Conservation (phyloP, 2,113 vertebrate genomes). For the Lepisosteus osseus region DNA sequence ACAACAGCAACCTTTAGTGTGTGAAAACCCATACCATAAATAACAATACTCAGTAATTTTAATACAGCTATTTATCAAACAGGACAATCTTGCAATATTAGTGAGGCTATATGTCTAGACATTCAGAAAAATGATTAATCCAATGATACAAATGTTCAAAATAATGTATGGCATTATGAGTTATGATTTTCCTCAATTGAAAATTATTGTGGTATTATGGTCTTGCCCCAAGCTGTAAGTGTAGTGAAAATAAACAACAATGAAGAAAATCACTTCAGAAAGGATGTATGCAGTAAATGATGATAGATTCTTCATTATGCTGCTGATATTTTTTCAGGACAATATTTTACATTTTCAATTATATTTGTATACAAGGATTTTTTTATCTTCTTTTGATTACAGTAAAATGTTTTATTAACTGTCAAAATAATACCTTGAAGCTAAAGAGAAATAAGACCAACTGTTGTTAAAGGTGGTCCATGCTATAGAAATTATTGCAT, state of each 20-base stretch:
- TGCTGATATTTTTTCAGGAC: neutral
- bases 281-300: slow-evolving; percentile 47
- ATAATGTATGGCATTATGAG: slow-evolving; percentile 74
- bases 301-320: slow-evolving; percentile 60
- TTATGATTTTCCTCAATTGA: slow-evolving; percentile 72
- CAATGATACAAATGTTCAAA: slow-evolving; percentile 50
- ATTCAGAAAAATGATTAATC: slow-evolving; percentile 59
- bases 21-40: slow-evolving; percentile 35
- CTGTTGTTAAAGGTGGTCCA: no score
- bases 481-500: no score
- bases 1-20: no score
- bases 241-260: slow-evolving; percentile 55
- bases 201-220: slow-evolving; percentile 63
- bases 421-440: no score
- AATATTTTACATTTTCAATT: neutral
- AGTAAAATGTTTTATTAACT: neutral
- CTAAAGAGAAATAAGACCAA: no score
- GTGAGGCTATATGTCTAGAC: slow-evolving; percentile 49
- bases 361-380: neutral
- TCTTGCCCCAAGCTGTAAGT: slow-evolving; percentile 56
- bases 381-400: neutral
- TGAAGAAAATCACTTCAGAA: slow-evolving; percentile 71
- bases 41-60: slow-evolving; percentile 51
- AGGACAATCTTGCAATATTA: slow-evolving; percentile 49
- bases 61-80: slow-evolving; percentile 64